Evolutionary conservation across 53 echinoderm and acorn worm species (phyloP).

Genomic region (Apostichopus leukothele): DNA sequence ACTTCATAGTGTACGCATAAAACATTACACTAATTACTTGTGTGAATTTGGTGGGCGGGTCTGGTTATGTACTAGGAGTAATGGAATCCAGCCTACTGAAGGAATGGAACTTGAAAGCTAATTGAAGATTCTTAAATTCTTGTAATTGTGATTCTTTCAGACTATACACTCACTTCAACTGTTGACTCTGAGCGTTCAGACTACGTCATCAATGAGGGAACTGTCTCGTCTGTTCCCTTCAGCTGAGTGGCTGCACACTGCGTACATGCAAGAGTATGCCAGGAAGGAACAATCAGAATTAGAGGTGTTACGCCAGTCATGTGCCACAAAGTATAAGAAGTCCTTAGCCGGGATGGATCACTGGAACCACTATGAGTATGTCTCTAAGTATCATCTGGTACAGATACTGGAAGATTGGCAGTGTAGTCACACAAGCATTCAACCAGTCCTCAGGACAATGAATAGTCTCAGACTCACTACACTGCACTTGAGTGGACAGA

Average conservation of each 20-base stretch:
- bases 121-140: not conserved
- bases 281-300: not conserved
- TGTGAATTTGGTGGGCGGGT: too few relatives aligned
- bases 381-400: slow-evolving; percentile 28
- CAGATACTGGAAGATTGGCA: slow-evolving; percentile 42
- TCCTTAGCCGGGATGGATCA: slow-evolving; percentile 10
- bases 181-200: slow-evolving; percentile 11
- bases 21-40: too few relatives aligned
- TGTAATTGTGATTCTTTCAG: not conserved
- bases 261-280: slow-evolving; percentile 28
- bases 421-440: slow-evolving; percentile 10
- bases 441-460: not conserved
- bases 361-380: slow-evolving; percentile 36
- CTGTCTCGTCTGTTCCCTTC: slow-evolving; percentile 19
- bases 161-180: slow-evolving; percentile 7
- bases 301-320: not conserved
- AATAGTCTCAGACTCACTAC: not conserved
- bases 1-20: too few relatives aligned
- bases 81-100: too few relatives aligned
- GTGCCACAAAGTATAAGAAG: not conserved
- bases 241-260: slow-evolving; percentile 11
- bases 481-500: not conserved
- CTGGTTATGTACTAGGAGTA: too few relatives aligned
- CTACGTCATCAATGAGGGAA: slow-evolving; percentile 23
- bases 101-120: too few relatives aligned